Conservation (phyloP, 1,140 invertebrate genomes). For the Ceratina japonica region DNA sequence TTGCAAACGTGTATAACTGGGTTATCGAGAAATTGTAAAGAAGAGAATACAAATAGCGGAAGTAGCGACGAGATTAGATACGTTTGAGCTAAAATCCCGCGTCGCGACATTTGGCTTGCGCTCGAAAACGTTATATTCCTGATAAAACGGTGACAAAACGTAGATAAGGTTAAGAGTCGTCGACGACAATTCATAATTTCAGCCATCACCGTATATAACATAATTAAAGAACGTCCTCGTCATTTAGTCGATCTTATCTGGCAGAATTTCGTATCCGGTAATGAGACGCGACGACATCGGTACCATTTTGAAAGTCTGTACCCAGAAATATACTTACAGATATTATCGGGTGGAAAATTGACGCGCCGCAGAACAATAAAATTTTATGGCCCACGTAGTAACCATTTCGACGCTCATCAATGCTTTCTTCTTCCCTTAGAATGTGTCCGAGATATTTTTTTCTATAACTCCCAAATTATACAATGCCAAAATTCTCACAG, state of each 20-base stretch:
- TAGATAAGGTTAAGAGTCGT: background rate
- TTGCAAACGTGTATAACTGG: slow-evolving; percentile 4
- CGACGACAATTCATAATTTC: background rate
- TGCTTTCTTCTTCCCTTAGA: background rate
- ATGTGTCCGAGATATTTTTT: background rate
- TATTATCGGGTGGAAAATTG: slow-evolving; percentile 35
- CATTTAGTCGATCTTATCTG: background rate
- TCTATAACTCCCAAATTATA: background rate
- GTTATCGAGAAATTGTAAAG: slow-evolving; percentile 39
- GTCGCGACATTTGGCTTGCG: background rate
- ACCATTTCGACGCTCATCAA: background rate
- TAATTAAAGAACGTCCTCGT: background rate
- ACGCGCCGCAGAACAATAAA: slow-evolving; percentile 25
- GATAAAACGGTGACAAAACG: background rate
- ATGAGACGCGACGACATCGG: slow-evolving; percentile 2
- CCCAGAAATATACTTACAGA: slow-evolving; percentile 27
- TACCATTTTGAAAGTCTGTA: background rate
- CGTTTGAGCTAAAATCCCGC: slow-evolving; percentile 2
- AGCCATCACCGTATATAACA: background rate
- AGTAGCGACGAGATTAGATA: slow-evolving; percentile 40
- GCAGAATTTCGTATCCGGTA: slow-evolving; percentile 12
- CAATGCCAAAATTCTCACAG: slow-evolving; percentile 3
- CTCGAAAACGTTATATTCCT: background rate
- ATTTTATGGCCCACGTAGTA: slow-evolving; percentile 16
- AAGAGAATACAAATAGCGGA: slow-evolving; percentile 40